Evolutionary conservation across 1,140 invertebrate species (phyloP), one percentile per base, ranked within the genome.

Genomic region (Trichomalopsis sarcophagae): DNA sequence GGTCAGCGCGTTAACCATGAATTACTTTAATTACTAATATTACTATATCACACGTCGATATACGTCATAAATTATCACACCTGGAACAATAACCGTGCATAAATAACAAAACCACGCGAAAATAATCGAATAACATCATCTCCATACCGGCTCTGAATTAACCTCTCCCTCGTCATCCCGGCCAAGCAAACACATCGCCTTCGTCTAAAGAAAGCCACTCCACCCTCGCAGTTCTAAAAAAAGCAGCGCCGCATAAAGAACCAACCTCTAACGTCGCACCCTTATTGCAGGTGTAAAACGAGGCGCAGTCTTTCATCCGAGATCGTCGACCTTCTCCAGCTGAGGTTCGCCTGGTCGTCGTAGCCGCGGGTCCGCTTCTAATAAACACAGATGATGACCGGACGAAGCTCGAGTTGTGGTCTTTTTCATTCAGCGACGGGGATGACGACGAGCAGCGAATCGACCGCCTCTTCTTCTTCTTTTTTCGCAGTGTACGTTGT

Each of bases 201-300:
- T 9, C 6, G 9, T 6, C 40, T n/a, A 62, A n/a, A 62, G 55
- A n/a, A 62, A 62, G 55, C 55, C 6, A 62, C 17, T 62, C 6
- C 55, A 7, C 55, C 17, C 55, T 62, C 55, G 55, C 0, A 55
- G 17, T n/a, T 62, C 55, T 62, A 62, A 62, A 62, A 62, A 62
- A 62, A 62, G 55, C 55, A 21, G 3, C 55, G n/a, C 5, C 17
- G 11, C 21, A 62, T 62, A 62, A 62, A 55, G 50, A 55, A 55
- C 50, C 0, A 17, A 21, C 17, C 14, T 14, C 21, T 62, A 62
- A 62, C 55, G 21, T 62, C 17, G 21, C 17, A 21, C 55, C 55
- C 4, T 11, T 82, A 62, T 74, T 82, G 1, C 47, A 75, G 71
- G 71, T 75, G 30, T 40, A 82, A 73, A 82, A 40, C 47, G 71